A percentile compares a stretch with the other conserved stretches of the same genome.
These are phyloP conservation scores for Maconellicoccus hirsutus DNA, from an alignment of 1,140 invertebrate genomes.

Conservation along the genomic window DNA sequence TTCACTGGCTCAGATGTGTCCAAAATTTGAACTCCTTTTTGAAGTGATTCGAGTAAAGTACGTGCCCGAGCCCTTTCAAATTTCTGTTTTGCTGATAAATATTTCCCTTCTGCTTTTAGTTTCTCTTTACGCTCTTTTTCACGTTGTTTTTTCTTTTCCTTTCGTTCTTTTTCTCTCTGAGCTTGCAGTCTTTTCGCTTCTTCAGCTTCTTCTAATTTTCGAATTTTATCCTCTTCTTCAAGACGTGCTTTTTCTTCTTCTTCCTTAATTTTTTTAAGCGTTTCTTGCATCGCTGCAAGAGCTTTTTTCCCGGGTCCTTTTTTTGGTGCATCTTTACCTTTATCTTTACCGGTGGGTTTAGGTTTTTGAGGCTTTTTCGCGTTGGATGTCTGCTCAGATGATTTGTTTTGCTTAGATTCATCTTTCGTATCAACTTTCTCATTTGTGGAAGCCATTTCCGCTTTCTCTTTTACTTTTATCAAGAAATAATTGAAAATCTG, in stretches of 20 bases:
- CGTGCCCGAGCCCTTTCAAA: slow-evolving; percentile 75
- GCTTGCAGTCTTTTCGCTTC: slow-evolving; percentile 55
- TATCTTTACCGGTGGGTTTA: neutral
- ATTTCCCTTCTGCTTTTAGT: slow-evolving; percentile 87
- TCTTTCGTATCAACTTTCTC: neutral
- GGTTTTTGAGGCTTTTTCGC: slow-evolving; percentile 13
- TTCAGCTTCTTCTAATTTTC: slow-evolving; percentile 76
- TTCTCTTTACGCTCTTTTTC: slow-evolving; percentile 89
- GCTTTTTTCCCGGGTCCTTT: slow-evolving; percentile 29
- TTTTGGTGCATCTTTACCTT: slow-evolving; percentile 17
- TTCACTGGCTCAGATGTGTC: slow-evolving; percentile 26
- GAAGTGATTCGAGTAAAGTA: slow-evolving; percentile 73
- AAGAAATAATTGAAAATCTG: neutral
- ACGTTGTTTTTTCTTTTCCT: slow-evolving; percentile 84
- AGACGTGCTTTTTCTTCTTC: slow-evolving; percentile 49
- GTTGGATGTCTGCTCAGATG: neutral
- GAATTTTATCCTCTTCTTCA: slow-evolving; percentile 48
- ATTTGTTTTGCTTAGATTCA: neutral
- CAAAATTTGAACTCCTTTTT: slow-evolving; percentile 51
- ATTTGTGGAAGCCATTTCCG: neutral
- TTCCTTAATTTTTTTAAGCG: slow-evolving; percentile 35
- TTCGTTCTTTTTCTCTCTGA: slow-evolving; percentile 70
- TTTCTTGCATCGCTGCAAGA: slow-evolving; percentile 31
- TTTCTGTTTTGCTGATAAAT: slow-evolving; percentile 84
- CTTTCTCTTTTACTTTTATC: neutral